Evolutionary conservation across 1,140 invertebrate species (phyloP).

Genomic region (Pachypsylla venusta): DNA sequence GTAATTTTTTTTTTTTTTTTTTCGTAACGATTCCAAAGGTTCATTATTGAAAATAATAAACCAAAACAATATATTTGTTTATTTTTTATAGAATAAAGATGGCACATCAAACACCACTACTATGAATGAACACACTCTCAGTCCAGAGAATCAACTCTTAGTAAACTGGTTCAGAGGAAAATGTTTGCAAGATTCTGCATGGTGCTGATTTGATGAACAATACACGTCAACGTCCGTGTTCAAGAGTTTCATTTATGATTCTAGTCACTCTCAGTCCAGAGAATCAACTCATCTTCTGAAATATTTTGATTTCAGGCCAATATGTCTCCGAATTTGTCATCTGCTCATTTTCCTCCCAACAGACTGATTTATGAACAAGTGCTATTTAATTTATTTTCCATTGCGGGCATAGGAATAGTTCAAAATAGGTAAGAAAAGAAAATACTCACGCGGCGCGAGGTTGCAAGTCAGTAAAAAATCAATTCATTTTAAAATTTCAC

Average conservation of each 20-base stretch:
- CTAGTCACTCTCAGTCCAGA: too few relatives aligned
- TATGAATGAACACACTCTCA: constrained; percentile 34
- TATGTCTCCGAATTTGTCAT: constrained; percentile 95
- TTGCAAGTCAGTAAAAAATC: too few relatives aligned
- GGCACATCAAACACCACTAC: constrained; percentile 31
- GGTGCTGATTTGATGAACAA: too few relatives aligned
- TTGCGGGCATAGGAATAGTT: constrained; percentile 56
- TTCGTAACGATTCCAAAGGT: too few relatives aligned
- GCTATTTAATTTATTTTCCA: constrained; percentile 63
- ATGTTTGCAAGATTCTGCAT: constrained; percentile 51
- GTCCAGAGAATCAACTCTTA: constrained; percentile 47
- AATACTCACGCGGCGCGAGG: too few relatives aligned
- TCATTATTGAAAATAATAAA: too few relatives aligned
- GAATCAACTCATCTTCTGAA: too few relatives aligned
- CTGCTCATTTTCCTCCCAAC: constrained; percentile 79
- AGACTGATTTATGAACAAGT: constrained; percentile 84
- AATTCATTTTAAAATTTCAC: too few relatives aligned
- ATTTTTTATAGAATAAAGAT: constrained; percentile 25
- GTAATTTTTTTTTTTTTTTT: too few relatives aligned
- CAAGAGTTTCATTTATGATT: too few relatives aligned
- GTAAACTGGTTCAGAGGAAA: constrained; percentile 70
- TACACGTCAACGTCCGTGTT: too few relatives aligned
- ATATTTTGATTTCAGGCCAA: constrained; percentile 50
- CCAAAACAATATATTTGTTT: constrained; percentile 11
- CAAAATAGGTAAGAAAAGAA: neutral